Base-by-base conservation (phyloP, 2,113 vertebrate species). In the Connochaetes taurinus region DNA sequence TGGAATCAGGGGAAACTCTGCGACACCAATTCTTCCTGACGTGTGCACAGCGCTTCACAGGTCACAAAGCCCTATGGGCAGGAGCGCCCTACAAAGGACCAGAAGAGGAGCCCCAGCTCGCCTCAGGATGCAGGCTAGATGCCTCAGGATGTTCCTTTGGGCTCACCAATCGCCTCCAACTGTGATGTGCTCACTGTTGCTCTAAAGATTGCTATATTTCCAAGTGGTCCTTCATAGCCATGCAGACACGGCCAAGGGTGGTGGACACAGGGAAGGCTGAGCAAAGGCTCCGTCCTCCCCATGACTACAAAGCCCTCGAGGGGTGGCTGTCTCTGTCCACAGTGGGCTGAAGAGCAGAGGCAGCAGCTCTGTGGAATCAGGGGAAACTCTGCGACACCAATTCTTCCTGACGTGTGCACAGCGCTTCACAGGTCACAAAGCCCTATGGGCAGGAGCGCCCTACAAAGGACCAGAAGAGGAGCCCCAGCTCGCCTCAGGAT, bases 1-100 rank as follows among this genome's bases (percentile, higher is more conserved):
- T 53, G 80, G 58, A 43, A 40, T 36, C 5, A 16, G 33, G 82
- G 8, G 27, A 33, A 52, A n/a, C 52, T 52, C 7, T 40, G 10
- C 3, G 19, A 50, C 8, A 40, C n/a, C 3, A 1, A 0, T 12
- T 23, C 21, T 8, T 40, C 16, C 9, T 45, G 1, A 2, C 0
- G 0, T 6, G 33, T 17, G 23, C 27, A n/a, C 15, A 36, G 50
- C 27, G 7, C 13, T 23, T 80, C 83, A 13, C 27, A 85, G 52
- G 87, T 21, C 64, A n/a, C 82, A 52, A 12, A 45, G 53, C 82
- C 80, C 31, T 52, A 43, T 1, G 6, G 45, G 67, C n/a, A 62
- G 81, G 47, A 2, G 13, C 5, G 12, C 19, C 31, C 33, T 27
- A n/a, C 2, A 19, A 47, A 81, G 58, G 25, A 60, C 10, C 84